Conservation (phyloP, 2,888 invertebrate genomes). For the Idaea biselata region DNA sequence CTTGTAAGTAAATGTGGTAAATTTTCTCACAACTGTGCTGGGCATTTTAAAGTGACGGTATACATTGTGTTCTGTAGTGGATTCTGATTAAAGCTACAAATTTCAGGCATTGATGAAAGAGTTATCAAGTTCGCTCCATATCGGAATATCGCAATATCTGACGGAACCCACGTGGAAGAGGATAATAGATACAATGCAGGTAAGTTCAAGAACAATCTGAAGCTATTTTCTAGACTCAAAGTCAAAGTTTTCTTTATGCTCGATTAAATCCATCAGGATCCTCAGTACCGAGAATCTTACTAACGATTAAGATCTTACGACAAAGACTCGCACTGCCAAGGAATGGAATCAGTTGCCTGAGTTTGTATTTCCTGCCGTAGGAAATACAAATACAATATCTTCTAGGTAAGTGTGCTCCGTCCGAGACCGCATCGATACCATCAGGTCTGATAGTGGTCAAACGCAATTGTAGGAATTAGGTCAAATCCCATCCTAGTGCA, state of each 20-base stretch:
- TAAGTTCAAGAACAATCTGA: slow-evolving; percentile 3
- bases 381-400: too few relatives aligned
- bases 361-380: too few relatives aligned
- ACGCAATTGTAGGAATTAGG: not conserved
- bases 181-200: slow-evolving; percentile 80
- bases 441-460: not conserved
- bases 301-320: too few relatives aligned
- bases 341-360: too few relatives aligned
- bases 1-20: too few relatives aligned
- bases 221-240: too few relatives aligned
- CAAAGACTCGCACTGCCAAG: too few relatives aligned
- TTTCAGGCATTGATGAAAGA: slow-evolving; percentile 64
- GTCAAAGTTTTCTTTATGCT: too few relatives aligned
- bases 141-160: slow-evolving; percentile 80
- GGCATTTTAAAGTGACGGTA: too few relatives aligned
- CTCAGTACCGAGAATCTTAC: too few relatives aligned
- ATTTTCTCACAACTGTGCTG: too few relatives aligned
- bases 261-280: too few relatives aligned
- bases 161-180: slow-evolving; percentile 79
- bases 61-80: not conserved
- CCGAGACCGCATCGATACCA: not conserved
- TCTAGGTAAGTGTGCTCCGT: not conserved
- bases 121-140: slow-evolving; percentile 74
- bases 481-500: not conserved
- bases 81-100: not conserved